Evolutionary conservation across 2,888 invertebrate genomes (phyloP), one percentile per base, ranked within the genome.

Genomic region (Pardosa pseudoannulata): DNA sequence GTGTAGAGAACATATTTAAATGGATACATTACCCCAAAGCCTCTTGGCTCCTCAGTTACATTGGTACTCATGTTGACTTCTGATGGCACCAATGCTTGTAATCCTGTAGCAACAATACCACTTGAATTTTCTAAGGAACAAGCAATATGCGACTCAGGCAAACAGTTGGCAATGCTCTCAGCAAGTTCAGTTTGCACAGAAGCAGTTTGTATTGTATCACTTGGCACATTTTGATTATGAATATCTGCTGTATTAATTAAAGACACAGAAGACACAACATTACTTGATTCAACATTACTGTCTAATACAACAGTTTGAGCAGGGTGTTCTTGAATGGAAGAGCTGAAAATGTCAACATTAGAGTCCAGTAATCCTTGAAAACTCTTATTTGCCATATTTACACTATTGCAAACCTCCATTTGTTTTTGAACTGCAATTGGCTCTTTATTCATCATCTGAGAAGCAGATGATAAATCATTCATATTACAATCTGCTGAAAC

Each of bases 21-120:
- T n/a, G n/a, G n/a, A n/a, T n/a, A n/a, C n/a, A 27, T 65, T 70
- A 83, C 82, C 50, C 76, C 64, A 65, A 65, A 50, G 19, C 71
- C 70, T 72, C 76, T 71, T 23, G 28, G 50, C 72, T 71, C 72
- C 39, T 76, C 82, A 27, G 46, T 27, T 27, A 13, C 41, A 28
- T 28, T 23, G 13, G 36, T 64, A 7, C 5, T 72, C 23, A 68
- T 23, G 65, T 19, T 71, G 2, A 56, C 31, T 23, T 62, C 75
- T 64, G 74, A 36, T 0, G 70, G 31, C 31, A 75, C 31, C 29
- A 74, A 75, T 56, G 68, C 28, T 23, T 67, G 64, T 0, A 76
- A 41, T 62, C 65, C 82, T 76, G 27, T 50, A 1, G 62, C 41
- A 46, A 27, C 64, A n/a, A 82, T 62, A 16, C 31, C 28, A 27